Base-by-base conservation (phyloP, 2,888 invertebrate genomes). In the Sphaeridia pumilis region DNA sequence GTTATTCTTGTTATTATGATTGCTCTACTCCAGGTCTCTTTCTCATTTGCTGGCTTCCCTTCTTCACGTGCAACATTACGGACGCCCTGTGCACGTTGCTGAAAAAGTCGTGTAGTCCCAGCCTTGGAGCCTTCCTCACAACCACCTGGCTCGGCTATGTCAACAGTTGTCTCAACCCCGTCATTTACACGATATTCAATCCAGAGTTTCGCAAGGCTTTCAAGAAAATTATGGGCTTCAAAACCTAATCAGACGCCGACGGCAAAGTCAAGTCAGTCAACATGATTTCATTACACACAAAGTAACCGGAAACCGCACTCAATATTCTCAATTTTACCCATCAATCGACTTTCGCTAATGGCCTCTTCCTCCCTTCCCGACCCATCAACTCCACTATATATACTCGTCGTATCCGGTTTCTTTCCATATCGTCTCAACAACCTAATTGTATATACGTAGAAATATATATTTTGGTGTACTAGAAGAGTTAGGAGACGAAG, bases 101-200 rank as follows among this genome's bases (percentile, higher is more conserved):
- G 66, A 78, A 79, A 47, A 76, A 79, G 65, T 78, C 81, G 60
- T 88, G 86, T 70, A 82, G 83, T 60, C 87, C 90, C 0, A 83
- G 90, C 24, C 79, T 93, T 64, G 83, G 86, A 22, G 85, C 84
- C 46, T 97, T 97, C 73, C 85, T 94, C 68, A 76, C 93, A 61
- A 92, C 93, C 61, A 93, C 94, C 26, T 98, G 97, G 97, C 78
- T 97, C 54, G 97, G 97, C 47, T 98, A 98, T 74, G 92, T 97
- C 78, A 64, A 92, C 74, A 87, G 87, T 67, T 88, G 88, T 70
- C 42, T 35, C 35, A 56, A 55, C 52, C 73, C 74, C n/a, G 67
- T 74, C 48, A 75, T 75, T 57, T 75, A 75, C 66, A 74, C 73
- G 53, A 73, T 72, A 28, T 72, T 76, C 58, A 95, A 95, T 75